Conservation (phyloP, 2,113 vertebrate genomes). For the Plotosus lineatus region DNA sequence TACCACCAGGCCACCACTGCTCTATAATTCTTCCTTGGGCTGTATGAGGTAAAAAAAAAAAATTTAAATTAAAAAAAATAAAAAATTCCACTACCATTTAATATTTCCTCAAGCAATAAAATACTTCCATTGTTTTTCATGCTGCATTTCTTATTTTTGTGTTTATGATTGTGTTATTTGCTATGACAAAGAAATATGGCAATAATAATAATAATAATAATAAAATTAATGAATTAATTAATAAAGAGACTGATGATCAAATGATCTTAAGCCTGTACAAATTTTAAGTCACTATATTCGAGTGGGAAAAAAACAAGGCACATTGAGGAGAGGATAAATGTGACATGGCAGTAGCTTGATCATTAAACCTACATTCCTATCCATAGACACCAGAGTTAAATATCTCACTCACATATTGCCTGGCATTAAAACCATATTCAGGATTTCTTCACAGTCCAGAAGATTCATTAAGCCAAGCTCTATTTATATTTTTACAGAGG, state of each 20-base stretch:
- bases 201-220: too few relatives aligned
- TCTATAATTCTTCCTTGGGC: too few relatives aligned
- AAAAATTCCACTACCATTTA: neutral
- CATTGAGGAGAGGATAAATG: neutral
- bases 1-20: too few relatives aligned
- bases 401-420: neutral
- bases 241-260: neutral
- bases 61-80: too few relatives aligned
- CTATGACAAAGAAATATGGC: neutral
- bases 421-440: neutral
- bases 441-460: neutral
- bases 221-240: too few relatives aligned
- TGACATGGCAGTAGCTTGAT: neutral
- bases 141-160: neutral
- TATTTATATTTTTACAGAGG: conserved; percentile 46
- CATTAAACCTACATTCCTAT: neutral
- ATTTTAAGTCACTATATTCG: neutral
- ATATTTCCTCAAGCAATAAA: neutral
- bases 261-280: neutral
- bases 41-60: too few relatives aligned
- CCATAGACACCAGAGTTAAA: neutral
- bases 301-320: neutral
- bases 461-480: neutral
- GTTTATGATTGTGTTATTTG: neutral
- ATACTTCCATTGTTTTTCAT: neutral